phyloP scores from a whole-genome alignment of 2,113 vertebrate species.

The Guaruba guarouba region DNA sequence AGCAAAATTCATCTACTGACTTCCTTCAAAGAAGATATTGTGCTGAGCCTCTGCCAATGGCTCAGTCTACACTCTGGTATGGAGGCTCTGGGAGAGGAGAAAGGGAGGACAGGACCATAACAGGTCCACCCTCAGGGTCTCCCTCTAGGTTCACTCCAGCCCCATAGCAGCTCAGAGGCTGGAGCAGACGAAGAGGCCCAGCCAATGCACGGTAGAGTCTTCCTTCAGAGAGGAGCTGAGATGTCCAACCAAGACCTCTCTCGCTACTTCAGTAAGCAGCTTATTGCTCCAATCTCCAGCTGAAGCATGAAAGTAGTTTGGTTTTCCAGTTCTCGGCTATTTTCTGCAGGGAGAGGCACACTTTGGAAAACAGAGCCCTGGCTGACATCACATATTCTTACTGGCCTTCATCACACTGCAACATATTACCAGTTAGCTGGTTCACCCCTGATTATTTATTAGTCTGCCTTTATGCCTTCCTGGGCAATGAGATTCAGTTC shows the following conservation, averaged over 20 bases:
- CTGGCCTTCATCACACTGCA: background rate
- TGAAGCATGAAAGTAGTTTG: background rate
- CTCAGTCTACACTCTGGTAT: background rate
- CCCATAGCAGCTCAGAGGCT: background rate
- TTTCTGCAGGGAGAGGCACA: background rate
- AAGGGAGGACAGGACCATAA: background rate
- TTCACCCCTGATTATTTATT: constrained; percentile 7
- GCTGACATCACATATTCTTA: background rate
- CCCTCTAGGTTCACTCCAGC: background rate
- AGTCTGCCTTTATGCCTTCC: background rate
- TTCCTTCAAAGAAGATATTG: background rate
- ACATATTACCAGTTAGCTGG: background rate
- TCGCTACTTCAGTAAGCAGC: background rate
- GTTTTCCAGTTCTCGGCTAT: background rate
- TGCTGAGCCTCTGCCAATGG: background rate
- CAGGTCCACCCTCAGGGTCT: background rate
- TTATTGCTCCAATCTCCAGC: background rate
- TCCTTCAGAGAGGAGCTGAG: background rate
- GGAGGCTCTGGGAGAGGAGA: background rate
- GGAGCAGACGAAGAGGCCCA: background rate
- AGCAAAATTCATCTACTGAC: background rate
- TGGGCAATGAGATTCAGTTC: background rate
- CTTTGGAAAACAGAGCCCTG: background rate
- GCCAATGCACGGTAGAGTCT: background rate
- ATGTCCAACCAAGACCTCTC: background rate